Evolutionary conservation across 2,113 vertebrate species (phyloP), one percentile per base, ranked within the genome.

Genomic region (Sula dactylatra): DNA sequence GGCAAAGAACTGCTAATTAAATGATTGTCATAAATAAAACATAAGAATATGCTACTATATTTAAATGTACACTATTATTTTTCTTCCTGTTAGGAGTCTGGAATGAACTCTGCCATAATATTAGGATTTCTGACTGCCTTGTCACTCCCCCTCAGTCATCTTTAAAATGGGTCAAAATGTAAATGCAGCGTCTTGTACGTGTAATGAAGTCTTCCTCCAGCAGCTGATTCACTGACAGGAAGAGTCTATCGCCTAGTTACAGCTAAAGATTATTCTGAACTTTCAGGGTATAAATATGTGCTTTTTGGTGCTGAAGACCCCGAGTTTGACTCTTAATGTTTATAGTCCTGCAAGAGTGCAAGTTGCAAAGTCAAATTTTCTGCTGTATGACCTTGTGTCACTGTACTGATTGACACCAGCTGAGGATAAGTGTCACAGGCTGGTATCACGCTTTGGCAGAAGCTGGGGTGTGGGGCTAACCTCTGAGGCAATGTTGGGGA

Each of bases 91-190:
- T 77, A 83, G n/a, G 82, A 90, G 27, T 72, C 66, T 94, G 87
- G 49, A 94, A 80, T 62, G 70, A 94, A 69, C 36, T 82, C 61
- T 82, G 78, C n/a, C 73, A 88, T 91, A 94, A 91, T 81, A 78
- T 79, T 92, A 76, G 72, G 72, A 91, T 86, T 92, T 91, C 56
- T 96, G 72, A 83, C 47, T 91, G 88, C 61, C 77, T 76, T 83
- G 49, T 94, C 49, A 66, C 67, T 92, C 58, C 69, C 24, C 32
- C 54, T 88, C 54, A 94, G 49, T 49, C 45, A 24, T 54, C 61
- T 94, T 84, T 91, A 73, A 97, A 94, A 88, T 72, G 65, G 88
- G 80, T 87, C 80, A 65, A 79, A 95, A 91, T 91, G 81, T 58
- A 97, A 94, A 94, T 82, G 81, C 27, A 58, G 17, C 62, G 11